Evolutionary conservation across 1,140 invertebrate species (phyloP), one percentile per base, ranked within the genome.

Genomic region (Akabosia matsudoensis): DNA sequence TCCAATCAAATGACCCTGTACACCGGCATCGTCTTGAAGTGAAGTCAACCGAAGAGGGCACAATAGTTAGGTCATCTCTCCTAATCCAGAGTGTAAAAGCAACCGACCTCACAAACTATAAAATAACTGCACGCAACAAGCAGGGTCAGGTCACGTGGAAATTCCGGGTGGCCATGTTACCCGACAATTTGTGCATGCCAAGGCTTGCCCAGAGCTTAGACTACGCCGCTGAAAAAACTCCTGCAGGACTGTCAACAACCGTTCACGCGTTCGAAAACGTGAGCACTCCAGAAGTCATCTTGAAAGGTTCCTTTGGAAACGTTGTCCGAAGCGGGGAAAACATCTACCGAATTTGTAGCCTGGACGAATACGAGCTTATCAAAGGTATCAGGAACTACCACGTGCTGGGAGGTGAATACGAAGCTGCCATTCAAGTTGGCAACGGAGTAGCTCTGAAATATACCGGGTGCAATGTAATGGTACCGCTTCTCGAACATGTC

Each of bases 181-280:
- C 33, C 2, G 82, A 88, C 0, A 90, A 92, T 33, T 79, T 83
- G 33, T 88, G 90, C 24, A 88, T 86, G 24, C 87, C 88, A 1
- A 74, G 75, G 0, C 14, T 37, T 16, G 86, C 87, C 74, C 37
- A 26, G 7, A 18, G 56, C 16, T 85, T 92, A 0, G 90, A 95
- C 82, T 96, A 96, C 82, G 84, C 87, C 0, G 87, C 89, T 7
- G 94, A 96, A 85, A 86, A 88, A 0, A 88, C 88, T 52, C 92
- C 92, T 0, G 86, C 92, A 3, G 89, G 90, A 74, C 93, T 92
- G 92, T 87, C 87, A 24, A 87, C 88, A 4, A 88, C 91, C 30
- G 82, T 85, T 7, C 61, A 67, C 30, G 24, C 61, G 7, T 67
- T 30, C 61, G 61, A 67, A 30, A 30, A 7, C 10, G 61, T 67